Base-by-base conservation (phyloP, 2,113 vertebrate species). In the Thalassoma bifasciatum region DNA sequence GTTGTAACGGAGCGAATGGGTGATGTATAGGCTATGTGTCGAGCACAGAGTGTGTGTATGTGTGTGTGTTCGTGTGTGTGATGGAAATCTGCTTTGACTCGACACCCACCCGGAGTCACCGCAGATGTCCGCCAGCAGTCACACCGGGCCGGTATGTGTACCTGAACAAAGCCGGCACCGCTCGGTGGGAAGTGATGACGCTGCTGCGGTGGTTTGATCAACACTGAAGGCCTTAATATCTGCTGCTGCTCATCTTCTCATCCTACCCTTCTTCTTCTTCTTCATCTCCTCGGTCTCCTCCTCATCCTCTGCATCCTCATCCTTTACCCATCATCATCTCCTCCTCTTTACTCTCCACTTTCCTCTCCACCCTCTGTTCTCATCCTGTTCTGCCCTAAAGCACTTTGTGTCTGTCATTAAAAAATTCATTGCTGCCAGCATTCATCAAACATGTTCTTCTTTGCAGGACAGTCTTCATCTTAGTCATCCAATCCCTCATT, bases 31-130 rank as follows among this genome's bases (percentile, higher is more conserved):
- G n/a, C n/a, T n/a, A 23, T 34, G 38, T 11, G 38, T 56, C 49
- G 17, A 10, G 11, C 49, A 51, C n/a, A 9, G 46, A 21, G 59
- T 30, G 60, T 60, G 58, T 42, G 37, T 36, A 22, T 44, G 61
- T 10, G 61, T 8, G 30, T 3, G 26, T 0, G 17, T n/a, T 10
- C 13, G 60, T 46, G 14, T 46, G 44, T 46, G 5, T 7, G 14
- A 46, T n/a, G 19, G 19, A 49, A 49, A 49, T 49, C 46, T 14
- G 60, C 10, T 21, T 23, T 47, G 60, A 62, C 60, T 12, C 60
- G 46, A 17, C 51, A n/a, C 24, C 36, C 66, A 52, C 37, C 54
- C 30, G 53, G 53, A 65, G 67, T 17, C 54, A 1, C n/a, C 10
- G 56, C 63, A 64, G 38, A 6, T 62, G 24, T 61, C 23, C 62